Evolutionary conservation across 2,113 vertebrate genomes (phyloP).

Genomic region (Acanthochromis polyacanthus): DNA sequence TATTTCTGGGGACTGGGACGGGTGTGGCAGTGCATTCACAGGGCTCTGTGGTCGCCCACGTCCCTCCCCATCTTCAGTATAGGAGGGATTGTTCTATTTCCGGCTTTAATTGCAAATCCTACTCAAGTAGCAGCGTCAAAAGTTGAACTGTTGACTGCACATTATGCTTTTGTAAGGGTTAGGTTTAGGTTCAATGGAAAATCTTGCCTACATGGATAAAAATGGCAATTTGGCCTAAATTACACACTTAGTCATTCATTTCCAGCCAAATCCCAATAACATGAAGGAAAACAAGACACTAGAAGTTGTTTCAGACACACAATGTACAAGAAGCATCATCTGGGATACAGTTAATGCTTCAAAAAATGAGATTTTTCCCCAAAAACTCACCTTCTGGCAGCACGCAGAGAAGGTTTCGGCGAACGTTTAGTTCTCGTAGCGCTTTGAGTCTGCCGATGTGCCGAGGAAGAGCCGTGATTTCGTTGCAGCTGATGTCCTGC

Average conservation of each 20-base stretch:
- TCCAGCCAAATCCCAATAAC: not conserved
- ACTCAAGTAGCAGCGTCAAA: not conserved
- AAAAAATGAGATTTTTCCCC: too few relatives aligned
- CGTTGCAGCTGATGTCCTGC: slow-evolving; percentile 97
- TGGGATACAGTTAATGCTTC: too few relatives aligned
- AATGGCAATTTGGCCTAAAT: not conserved
- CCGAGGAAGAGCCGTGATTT: slow-evolving; percentile 92
- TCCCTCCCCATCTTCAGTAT: not conserved
- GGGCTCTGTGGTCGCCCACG: slow-evolving; percentile 31
- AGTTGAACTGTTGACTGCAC: not conserved
- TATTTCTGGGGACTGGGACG: slow-evolving; percentile 41
- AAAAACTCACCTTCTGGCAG: slow-evolving; percentile 91
- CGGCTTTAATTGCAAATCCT: slow-evolving; percentile 7
- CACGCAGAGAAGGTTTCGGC: slow-evolving; percentile 93
- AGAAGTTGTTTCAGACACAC: not conserved
- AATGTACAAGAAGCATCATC: too few relatives aligned
- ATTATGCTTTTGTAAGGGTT: not conserved
- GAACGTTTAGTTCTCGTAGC: slow-evolving; percentile 92
- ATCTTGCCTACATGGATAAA: not conserved
- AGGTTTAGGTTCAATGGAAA: not conserved
- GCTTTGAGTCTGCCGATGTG: slow-evolving; percentile 92
- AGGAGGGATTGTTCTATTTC: not conserved
- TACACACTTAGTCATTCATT: not conserved
- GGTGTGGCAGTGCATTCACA: slow-evolving; percentile 27
- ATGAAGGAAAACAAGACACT: not conserved